These are phyloP conservation scores for Stercorarius parasiticus DNA, from an alignment of 2,113 vertebrate genomes.

Conservation along the genomic window DNA sequence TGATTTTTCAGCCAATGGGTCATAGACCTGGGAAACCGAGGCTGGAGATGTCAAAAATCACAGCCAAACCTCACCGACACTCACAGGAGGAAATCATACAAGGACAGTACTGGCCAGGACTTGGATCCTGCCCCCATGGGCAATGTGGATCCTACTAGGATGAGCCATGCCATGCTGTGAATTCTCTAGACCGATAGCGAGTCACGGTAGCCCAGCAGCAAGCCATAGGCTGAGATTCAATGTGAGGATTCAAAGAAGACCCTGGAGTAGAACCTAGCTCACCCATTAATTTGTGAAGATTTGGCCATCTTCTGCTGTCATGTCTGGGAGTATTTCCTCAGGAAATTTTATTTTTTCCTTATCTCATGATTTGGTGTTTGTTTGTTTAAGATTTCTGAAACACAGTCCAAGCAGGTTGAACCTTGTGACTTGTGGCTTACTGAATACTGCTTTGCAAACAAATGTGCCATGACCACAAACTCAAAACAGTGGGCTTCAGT, in stretches of 20 bases:
- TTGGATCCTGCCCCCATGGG: background rate
- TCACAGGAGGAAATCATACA: background rate
- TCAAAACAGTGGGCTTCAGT: slow-evolving; percentile 22
- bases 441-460: slow-evolving; percentile 34
- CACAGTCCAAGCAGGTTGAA: slow-evolving; percentile 4
- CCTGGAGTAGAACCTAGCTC: background rate
- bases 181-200: background rate
- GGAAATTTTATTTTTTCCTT: background rate
- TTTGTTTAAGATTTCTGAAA: slow-evolving; percentile 31
- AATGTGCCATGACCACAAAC: slow-evolving; percentile 18
- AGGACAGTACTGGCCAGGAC: background rate
- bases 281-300: background rate
- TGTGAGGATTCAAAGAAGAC: background rate
- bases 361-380: slow-evolving; percentile 27
- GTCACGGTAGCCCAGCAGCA: background rate
- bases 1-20: background rate
- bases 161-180: background rate
- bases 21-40: background rate
- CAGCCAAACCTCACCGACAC: background rate
- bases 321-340: background rate
- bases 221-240: background rate
- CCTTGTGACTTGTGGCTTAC: slow-evolving; percentile 34
- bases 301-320: background rate
- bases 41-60: background rate
- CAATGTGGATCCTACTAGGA: background rate